phyloP scores from a whole-genome alignment of 2,888 invertebrate species.

The Pelosia muscerda region DNA sequence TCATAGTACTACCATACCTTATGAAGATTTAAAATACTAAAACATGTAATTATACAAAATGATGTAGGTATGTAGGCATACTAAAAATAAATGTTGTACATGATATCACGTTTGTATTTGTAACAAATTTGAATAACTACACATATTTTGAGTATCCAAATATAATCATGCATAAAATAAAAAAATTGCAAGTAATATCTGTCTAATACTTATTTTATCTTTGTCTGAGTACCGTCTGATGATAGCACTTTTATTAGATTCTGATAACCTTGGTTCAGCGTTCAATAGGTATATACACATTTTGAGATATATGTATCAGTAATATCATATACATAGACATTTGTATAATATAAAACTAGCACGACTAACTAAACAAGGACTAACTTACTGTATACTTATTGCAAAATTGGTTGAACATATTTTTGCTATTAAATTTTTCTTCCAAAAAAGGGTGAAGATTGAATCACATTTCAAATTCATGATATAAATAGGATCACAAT shows the following conservation, averaged over 20 bases:
- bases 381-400: background rate
- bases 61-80: too few relatives aligned
- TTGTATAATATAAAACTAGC: background rate
- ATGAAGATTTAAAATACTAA: too few relatives aligned
- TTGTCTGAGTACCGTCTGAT: background rate
- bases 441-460: background rate
- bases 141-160: too few relatives aligned
- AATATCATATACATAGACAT: too few relatives aligned
- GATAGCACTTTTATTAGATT: background rate
- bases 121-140: too few relatives aligned
- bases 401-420: too few relatives aligned
- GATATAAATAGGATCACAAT: conserved; percentile 1
- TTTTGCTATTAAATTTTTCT: background rate
- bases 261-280: background rate
- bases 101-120: too few relatives aligned
- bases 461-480: background rate
- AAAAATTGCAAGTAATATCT: background rate
- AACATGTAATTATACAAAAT: too few relatives aligned
- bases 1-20: too few relatives aligned
- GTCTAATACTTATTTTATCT: background rate
- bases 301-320: background rate
- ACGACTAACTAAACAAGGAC: background rate
- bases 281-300: background rate
- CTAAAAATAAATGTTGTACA: too few relatives aligned
- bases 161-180: background rate